phyloP scores from a whole-genome alignment of 2,797 vertebrate species.

The Kryptopterus vitreolus region DNA sequence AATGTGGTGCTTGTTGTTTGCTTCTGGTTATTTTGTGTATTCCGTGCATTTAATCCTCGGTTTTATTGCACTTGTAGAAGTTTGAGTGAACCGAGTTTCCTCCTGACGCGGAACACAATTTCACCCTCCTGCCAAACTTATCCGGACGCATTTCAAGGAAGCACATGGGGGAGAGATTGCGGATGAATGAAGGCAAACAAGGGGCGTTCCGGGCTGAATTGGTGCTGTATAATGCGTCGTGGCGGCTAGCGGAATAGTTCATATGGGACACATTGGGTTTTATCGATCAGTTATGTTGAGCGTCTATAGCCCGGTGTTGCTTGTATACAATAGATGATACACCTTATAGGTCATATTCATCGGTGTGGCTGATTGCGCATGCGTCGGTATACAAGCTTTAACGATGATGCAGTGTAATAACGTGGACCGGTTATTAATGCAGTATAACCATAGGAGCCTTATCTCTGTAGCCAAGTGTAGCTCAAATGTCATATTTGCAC shows the following conservation, averaged over 20 bases:
- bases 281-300: background rate
- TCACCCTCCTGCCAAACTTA: background rate
- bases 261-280: background rate
- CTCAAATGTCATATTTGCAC: slow-evolving; percentile 1
- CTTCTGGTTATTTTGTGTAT: too few species aligned
- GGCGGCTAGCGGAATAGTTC: background rate
- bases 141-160: slow-evolving; percentile 26
- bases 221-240: background rate
- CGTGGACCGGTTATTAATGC: background rate
- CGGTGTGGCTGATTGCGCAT: background rate
- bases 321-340: background rate
- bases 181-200: slow-evolving; percentile 38
- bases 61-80: too few species aligned
- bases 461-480: background rate
- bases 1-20: too few species aligned
- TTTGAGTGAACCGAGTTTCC: too few species aligned
- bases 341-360: background rate
- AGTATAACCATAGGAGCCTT: background rate
- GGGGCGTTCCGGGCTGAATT: background rate
- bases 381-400: background rate
- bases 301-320: background rate
- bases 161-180: slow-evolving; percentile 3
- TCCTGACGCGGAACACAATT: slow-evolving; percentile 18
- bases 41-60: too few species aligned
- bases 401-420: background rate